Evolutionary conservation across 92 coral and sea anemone species (phyloP).

Genomic region (Heteractis magnifica): DNA sequence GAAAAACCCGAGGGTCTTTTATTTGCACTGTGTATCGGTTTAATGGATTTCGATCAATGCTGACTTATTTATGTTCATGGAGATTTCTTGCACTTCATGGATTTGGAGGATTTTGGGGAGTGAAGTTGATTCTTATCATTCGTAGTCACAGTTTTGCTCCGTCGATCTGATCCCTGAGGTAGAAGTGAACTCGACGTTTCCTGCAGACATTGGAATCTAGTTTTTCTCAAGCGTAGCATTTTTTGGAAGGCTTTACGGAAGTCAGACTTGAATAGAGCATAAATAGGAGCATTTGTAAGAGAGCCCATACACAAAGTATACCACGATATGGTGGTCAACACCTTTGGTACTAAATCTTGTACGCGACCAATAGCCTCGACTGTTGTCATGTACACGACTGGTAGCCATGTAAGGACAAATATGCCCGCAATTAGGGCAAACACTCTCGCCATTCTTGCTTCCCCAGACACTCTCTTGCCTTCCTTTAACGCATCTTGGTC

Average conservation of each 20-base stretch:
- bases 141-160: conserved; percentile 1
- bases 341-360: conserved; percentile 42
- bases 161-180: conserved; percentile 8
- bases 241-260: conserved; percentile 60
- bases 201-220: conserved; percentile 24
- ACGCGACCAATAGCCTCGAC: conserved; percentile 53
- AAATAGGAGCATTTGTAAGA: conserved; percentile 68
- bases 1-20: not conserved
- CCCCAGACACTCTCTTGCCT: conserved; percentile 72
- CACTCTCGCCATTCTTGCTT: conserved; percentile 73
- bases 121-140: not conserved
- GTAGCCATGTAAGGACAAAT: conserved; percentile 73
- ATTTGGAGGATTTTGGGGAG: conserved; percentile 1
- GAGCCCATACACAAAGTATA: conserved; percentile 71
- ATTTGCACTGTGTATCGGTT: not conserved
- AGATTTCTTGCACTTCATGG: not conserved
- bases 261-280: conserved; percentile 78
- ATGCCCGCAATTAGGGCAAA: conserved; percentile 79
- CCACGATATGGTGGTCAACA: conserved; percentile 61
- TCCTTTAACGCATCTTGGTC: conserved; percentile 56
- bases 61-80: not conserved
- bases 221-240: conserved; percentile 32
- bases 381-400: conserved; percentile 75
- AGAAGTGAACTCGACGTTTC: conserved; percentile 35
- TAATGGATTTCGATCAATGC: not conserved